Evolutionary conservation across 2,888 invertebrate genomes (phyloP).

Genomic region (Meiosimyza decipiens): DNA sequence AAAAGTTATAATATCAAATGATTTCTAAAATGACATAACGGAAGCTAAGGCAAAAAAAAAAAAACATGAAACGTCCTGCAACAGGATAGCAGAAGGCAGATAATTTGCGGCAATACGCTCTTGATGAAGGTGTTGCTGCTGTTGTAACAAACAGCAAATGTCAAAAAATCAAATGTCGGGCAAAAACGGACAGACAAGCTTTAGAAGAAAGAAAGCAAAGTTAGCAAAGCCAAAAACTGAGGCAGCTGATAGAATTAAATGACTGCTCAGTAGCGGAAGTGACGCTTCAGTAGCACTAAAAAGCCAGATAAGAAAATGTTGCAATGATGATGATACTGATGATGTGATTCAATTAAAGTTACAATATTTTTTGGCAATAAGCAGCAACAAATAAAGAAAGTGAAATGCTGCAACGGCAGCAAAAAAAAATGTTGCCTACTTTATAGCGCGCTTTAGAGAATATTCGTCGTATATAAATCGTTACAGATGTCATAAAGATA

Average conservation of each 20-base stretch:
- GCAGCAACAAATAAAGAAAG: neutral
- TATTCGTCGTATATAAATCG: constrained; percentile 23
- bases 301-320: neutral
- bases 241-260: neutral
- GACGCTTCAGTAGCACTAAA: too few species aligned
- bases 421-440: constrained; percentile 30
- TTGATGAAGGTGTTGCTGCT: too few species aligned
- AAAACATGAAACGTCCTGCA: too few species aligned
- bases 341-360: constrained; percentile 31
- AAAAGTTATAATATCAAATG: too few species aligned
- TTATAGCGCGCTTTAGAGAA: constrained; percentile 7
- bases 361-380: constrained; percentile 13
- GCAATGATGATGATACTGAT: constrained; percentile 10
- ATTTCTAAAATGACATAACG: too few species aligned
- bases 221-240: neutral
- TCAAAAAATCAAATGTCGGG: too few species aligned
- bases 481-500: constrained; percentile 47
- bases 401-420: constrained; percentile 11
- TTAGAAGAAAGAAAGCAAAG: neutral
- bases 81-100: too few species aligned
- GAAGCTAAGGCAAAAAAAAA: too few species aligned
- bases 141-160: too few species aligned
- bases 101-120: too few species aligned
- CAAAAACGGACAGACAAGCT: neutral
- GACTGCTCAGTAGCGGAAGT: neutral